Conservation (phyloP, 2,797 vertebrate genomes). For the Sebastes vulpes region DNA sequence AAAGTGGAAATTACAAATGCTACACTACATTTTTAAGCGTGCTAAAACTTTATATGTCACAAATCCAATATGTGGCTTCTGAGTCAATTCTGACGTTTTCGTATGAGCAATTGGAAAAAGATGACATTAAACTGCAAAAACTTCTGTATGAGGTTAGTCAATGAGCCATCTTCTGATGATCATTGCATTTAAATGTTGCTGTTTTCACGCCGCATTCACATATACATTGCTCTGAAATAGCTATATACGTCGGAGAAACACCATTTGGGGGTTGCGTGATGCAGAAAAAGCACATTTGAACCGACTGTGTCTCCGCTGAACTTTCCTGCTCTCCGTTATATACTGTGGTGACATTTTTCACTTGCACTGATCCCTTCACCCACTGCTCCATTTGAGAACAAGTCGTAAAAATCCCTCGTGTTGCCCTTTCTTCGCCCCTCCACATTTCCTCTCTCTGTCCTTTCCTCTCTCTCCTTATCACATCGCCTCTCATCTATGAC, state of each 20-base stretch:
- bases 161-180: conserved; percentile 28
- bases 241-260: background rate
- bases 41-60: background rate
- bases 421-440: conserved; percentile 56
- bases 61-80: background rate
- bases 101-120: background rate
- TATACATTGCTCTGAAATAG: conserved; percentile 25
- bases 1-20: background rate
- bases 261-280: conserved; percentile 5
- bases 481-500: conserved; percentile 67
- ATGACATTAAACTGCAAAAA: background rate
- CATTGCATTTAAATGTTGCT: conserved; percentile 38
- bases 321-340: conserved; percentile 24
- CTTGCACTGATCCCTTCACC: conserved; percentile 37
- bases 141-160: background rate
- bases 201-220: conserved; percentile 26
- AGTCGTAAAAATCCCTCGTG: conserved; percentile 43
- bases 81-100: background rate
- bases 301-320: conserved; percentile 4
- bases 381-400: conserved; percentile 38
- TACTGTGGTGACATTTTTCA: conserved; percentile 48
- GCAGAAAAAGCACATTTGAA: conserved; percentile 39
- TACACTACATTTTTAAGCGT: background rate
- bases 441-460: conserved; percentile 43
- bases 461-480: conserved; percentile 69